Percentiles rank a stretch among this genome's conserved stretches.
Conservation (phyloP, 2,888 invertebrate genomes). For the Dynastes tityus region DNA sequence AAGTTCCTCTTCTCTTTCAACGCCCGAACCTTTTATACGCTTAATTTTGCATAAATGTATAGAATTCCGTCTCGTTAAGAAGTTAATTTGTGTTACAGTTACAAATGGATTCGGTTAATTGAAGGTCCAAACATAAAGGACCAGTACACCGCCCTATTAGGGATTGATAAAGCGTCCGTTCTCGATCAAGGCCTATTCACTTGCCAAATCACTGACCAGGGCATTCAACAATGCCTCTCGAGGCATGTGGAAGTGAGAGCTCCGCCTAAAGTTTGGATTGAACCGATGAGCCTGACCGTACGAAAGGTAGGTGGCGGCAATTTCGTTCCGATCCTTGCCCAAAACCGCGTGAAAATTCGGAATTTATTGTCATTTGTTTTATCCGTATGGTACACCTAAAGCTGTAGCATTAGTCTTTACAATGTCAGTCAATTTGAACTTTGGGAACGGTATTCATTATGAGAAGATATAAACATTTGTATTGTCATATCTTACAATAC, state of each 20-base stretch:
- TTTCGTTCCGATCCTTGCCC: constrained; percentile 7
- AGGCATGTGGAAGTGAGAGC: constrained; percentile 76
- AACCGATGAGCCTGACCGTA: constrained; percentile 81
- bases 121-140: constrained; percentile 72
- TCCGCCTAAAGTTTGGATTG: constrained; percentile 79
- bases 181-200: constrained; percentile 86
- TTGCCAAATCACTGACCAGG: constrained; percentile 80
- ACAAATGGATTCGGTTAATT: constrained; percentile 78
- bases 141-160: constrained; percentile 80
- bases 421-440: too few relatives aligned
- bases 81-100: constrained; percentile 69
- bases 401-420: too few relatives aligned
- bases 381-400: not conserved
- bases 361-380: constrained; percentile 29
- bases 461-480: too few relatives aligned
- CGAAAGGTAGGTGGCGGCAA: constrained; percentile 74
- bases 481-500: too few relatives aligned
- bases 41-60: constrained; percentile 11
- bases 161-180: constrained; percentile 79
- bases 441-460: too few relatives aligned
- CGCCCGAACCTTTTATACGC: not conserved
- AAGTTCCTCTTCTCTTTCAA: not conserved
- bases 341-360: constrained; percentile 29
- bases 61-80: constrained; percentile 22
- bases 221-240: constrained; percentile 80